Evolutionary conservation across 2,113 vertebrate genomes (phyloP).

Genomic region (Eptatretus burgeri): DNA sequence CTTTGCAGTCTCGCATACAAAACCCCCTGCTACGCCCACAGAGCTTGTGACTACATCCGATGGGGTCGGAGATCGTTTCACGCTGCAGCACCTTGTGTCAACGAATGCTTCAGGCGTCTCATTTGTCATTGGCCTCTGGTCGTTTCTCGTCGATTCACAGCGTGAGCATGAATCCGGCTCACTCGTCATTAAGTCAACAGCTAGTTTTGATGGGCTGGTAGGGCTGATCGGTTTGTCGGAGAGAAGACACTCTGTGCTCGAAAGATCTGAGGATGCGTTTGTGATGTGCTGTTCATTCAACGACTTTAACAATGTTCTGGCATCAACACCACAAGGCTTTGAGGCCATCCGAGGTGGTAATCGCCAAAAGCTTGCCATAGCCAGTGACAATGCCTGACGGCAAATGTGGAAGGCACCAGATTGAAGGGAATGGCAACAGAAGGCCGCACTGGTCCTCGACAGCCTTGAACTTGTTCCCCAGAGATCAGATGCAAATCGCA

Average conservation of each 20-base stretch:
- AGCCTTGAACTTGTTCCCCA: constrained; percentile 52
- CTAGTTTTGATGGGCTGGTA: too few species aligned
- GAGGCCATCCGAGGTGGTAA: neutral
- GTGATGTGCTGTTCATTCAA: constrained; percentile 9
- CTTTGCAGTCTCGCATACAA: too few species aligned
- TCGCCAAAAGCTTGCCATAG: constrained; percentile 32
- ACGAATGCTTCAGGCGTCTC: constrained; percentile 8
- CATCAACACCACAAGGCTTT: constrained; percentile 8
- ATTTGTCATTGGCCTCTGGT: constrained; percentile 6
- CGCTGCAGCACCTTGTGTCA: too few species aligned
- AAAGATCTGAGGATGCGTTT: neutral
- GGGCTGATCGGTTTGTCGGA: too few species aligned
- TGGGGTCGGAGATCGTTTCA: too few species aligned
- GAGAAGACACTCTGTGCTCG: too few species aligned
- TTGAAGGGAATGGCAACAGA: constrained; percentile 57
- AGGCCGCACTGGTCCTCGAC: constrained; percentile 37
- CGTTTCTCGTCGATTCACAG: constrained; percentile 9
- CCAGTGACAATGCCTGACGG: constrained; percentile 37
- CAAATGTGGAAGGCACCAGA: constrained; percentile 62
- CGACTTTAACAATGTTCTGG: neutral
- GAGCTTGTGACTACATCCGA: too few species aligned
- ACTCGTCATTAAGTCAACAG: too few species aligned
- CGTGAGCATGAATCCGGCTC: too few species aligned
- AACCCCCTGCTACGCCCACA: too few species aligned
- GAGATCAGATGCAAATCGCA: constrained; percentile 43